Conservation (phyloP, 1,140 invertebrate genomes). For the Halictus rubicundus region DNA sequence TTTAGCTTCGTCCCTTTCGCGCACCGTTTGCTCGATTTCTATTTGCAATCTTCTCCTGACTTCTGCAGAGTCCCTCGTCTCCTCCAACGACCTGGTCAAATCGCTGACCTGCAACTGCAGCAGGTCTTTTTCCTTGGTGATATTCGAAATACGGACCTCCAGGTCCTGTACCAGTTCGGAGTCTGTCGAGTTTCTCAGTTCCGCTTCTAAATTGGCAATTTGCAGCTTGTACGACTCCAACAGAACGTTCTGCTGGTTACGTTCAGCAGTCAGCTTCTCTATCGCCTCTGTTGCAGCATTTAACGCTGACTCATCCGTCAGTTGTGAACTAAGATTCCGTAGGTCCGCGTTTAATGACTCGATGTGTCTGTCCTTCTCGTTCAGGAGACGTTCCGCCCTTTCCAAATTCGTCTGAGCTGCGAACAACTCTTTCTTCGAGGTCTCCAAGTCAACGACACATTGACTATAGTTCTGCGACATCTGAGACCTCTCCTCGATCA, state of each 20-base stretch:
- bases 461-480: slow-evolving; percentile 26
- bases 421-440: slow-evolving; percentile 24
- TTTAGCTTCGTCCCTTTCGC: slow-evolving; percentile 46
- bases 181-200: slow-evolving; percentile 51
- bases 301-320: slow-evolving; percentile 24
- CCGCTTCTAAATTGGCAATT: slow-evolving; percentile 62
- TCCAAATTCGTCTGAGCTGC: slow-evolving; percentile 22
- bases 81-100: slow-evolving; percentile 48
- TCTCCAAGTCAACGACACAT: slow-evolving; percentile 23
- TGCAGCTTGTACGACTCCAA: slow-evolving; percentile 50
- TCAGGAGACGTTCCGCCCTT: background rate
- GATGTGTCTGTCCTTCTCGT: slow-evolving; percentile 36
- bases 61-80: slow-evolving; percentile 33
- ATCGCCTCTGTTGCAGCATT: slow-evolving; percentile 26
- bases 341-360: slow-evolving; percentile 51
- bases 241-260: slow-evolving; percentile 15
- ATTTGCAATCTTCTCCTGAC: slow-evolving; percentile 35
- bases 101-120: slow-evolving; percentile 68
- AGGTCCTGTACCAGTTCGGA: slow-evolving; percentile 57
- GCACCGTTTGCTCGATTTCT: slow-evolving; percentile 33
- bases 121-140: slow-evolving; percentile 56
- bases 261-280: background rate
- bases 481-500: slow-evolving; percentile 47
- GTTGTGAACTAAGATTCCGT: slow-evolving; percentile 25
- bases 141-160: slow-evolving; percentile 46